Conservation (phyloP, 2,113 vertebrate species). For the Muscicapa adusta region DNA sequence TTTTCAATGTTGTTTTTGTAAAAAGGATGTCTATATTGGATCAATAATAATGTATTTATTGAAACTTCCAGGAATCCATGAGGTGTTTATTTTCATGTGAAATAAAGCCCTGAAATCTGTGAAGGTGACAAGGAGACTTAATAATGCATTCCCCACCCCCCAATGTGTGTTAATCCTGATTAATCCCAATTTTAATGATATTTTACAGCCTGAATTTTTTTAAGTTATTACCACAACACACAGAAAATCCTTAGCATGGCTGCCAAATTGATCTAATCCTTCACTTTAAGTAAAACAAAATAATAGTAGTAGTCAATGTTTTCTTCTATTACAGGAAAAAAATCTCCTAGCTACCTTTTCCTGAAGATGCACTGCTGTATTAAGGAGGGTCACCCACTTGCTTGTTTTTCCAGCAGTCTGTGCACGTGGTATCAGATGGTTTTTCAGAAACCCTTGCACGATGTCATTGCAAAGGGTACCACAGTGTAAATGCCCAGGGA, state of each 20-base stretch:
- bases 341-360: not conserved
- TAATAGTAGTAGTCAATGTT: not conserved
- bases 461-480: not conserved
- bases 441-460: not conserved
- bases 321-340: not conserved
- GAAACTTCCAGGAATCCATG: not conserved
- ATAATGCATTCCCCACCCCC: slow-evolving; percentile 53
- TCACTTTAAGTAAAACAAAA: not conserved
- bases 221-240: slow-evolving; percentile 51
- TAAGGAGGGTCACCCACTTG: not conserved
- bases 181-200: slow-evolving; percentile 57
- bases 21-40: not conserved
- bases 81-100: not conserved
- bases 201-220: slow-evolving; percentile 32
- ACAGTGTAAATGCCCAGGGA: not conserved
- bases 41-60: slow-evolving; percentile 6
- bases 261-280: slow-evolving; percentile 37
- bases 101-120: not conserved
- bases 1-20: not conserved
- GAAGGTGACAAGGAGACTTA: not conserved
- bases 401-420: not conserved
- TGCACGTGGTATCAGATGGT: not conserved
- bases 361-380: not conserved
- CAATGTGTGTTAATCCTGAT: slow-evolving; percentile 52
- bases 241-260: not conserved